A percentile compares a stretch with the other conserved stretches of the same genome.
phyloP scores from a whole-genome alignment of 2,888 invertebrate genomes.

The Andrena marginata region DNA sequence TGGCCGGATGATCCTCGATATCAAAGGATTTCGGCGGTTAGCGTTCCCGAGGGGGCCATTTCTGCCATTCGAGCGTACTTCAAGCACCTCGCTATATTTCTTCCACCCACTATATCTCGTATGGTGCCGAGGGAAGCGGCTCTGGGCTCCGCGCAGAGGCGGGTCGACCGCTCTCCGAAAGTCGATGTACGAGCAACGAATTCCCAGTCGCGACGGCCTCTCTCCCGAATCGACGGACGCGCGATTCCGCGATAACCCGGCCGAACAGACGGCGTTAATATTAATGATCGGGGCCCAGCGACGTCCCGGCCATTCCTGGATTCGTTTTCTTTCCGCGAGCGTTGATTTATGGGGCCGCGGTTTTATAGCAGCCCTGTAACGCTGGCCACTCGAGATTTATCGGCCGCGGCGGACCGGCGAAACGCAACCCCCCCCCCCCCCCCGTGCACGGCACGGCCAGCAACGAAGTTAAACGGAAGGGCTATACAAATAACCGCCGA shows the following conservation, averaged over 20 bases:
- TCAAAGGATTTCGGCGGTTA: no score
- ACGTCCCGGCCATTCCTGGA: slow-evolving; percentile 43
- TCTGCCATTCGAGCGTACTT: no score
- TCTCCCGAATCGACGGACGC: slow-evolving; percentile 46
- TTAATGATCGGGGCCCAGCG: slow-evolving; percentile 36
- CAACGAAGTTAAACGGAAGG: slow-evolving; percentile 1
- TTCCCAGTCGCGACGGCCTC: background rate
- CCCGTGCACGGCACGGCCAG: background rate
- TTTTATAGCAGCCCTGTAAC: slow-evolving; percentile 27
- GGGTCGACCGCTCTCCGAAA: background rate
- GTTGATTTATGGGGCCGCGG: slow-evolving; percentile 49
- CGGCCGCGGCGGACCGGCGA: slow-evolving; percentile 5
- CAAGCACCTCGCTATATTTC: no score
- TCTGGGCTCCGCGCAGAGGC: background rate
- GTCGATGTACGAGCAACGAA: background rate
- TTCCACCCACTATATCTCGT: background rate
- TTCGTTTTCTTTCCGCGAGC: slow-evolving; percentile 51
- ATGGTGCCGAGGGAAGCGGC: background rate
- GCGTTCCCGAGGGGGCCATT: no score
- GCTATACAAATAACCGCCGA: slow-evolving; percentile 24
- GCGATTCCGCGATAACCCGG: slow-evolving; percentile 42
- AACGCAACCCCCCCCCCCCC: background rate
- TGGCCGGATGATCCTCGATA: no score
- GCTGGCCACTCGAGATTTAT: slow-evolving; percentile 18
- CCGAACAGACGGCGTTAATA: slow-evolving; percentile 46